phyloP scores from a whole-genome alignment of 2,797 vertebrate species.

The Hippopotamyrus pictus region DNA sequence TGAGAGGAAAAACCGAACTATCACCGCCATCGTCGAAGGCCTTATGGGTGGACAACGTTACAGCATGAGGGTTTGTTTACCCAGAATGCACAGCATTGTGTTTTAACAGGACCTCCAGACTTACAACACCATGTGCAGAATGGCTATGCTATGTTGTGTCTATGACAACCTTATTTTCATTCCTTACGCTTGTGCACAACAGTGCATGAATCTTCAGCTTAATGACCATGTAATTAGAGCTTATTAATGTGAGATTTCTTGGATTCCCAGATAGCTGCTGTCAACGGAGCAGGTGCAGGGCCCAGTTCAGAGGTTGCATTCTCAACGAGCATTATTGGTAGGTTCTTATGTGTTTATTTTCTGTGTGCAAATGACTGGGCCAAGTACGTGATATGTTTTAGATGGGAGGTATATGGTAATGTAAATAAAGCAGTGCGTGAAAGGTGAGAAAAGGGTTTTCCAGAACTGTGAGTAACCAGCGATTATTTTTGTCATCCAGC shows the following conservation, averaged over 20 bases:
- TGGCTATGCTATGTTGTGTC: background rate
- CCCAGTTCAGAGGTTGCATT: conserved; percentile 80
- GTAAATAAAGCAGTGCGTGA: background rate
- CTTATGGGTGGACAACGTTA: conserved; percentile 89
- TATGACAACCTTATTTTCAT: background rate
- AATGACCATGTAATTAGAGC: background rate
- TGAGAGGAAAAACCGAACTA: conserved; percentile 62
- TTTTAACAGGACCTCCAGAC: background rate
- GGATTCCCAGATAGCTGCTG: conserved; percentile 78
- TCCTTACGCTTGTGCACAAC: background rate
- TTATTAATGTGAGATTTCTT: background rate
- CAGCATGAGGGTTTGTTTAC: conserved; percentile 75
- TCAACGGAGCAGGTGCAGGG: conserved; percentile 82
- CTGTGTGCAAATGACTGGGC: background rate
- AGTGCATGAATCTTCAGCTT: conserved; percentile 1
- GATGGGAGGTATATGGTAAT: background rate
- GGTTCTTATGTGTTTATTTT: background rate
- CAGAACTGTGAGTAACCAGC: background rate
- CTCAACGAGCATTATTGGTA: conserved; percentile 89
- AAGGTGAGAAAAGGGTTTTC: background rate
- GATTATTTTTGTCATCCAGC: conserved; percentile 52
- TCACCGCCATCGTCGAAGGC: conserved; percentile 78
- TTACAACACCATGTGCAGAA: background rate
- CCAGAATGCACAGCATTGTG: background rate
- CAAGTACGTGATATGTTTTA: background rate